These are phyloP conservation scores for Frieseomelitta varia DNA, from an alignment of 1,140 invertebrate species.

Conservation along the genomic window DNA sequence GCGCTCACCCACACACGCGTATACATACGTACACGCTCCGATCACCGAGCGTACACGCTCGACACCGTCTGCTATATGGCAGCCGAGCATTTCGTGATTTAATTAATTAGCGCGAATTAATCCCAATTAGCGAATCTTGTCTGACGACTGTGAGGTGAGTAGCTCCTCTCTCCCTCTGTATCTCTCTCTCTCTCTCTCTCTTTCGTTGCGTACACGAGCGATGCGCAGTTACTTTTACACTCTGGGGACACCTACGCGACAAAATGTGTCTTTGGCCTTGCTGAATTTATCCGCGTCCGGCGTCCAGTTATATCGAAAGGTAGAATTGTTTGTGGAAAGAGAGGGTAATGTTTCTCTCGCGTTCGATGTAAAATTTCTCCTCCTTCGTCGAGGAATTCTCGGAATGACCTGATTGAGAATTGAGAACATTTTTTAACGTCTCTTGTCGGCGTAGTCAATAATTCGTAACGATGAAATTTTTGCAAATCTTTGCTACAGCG, in stretches of 20 bases:
- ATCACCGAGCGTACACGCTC: neutral
- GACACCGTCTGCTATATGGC: conserved; percentile 16
- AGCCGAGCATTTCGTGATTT: conserved; percentile 66
- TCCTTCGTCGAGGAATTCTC: neutral
- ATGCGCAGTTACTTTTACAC: conserved; percentile 49
- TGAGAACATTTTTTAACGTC: too few species aligned
- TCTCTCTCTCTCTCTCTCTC: neutral
- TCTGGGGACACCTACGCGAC: neutral
- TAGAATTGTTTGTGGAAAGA: neutral
- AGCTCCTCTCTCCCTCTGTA: conserved; percentile 2
- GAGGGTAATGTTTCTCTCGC: neutral
- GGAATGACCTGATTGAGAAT: too few species aligned
- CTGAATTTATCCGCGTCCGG: neutral
- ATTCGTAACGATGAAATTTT: too few species aligned
- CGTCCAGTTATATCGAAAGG: too few species aligned
- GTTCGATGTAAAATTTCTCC: neutral
- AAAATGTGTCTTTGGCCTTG: neutral
- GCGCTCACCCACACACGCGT: neutral
- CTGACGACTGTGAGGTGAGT: conserved; percentile 62
- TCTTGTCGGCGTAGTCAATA: too few species aligned
- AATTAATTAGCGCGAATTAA: conserved; percentile 76
- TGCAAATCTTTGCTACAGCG: too few species aligned
- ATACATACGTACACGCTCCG: neutral
- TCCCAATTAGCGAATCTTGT: conserved; percentile 74
- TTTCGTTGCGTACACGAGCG: conserved; percentile 56